Percentiles rank a stretch among this genome's conserved stretches.
Evolutionary conservation across 2,113 vertebrate species (phyloP).

Genomic region (Catharus bicknelli): DNA sequence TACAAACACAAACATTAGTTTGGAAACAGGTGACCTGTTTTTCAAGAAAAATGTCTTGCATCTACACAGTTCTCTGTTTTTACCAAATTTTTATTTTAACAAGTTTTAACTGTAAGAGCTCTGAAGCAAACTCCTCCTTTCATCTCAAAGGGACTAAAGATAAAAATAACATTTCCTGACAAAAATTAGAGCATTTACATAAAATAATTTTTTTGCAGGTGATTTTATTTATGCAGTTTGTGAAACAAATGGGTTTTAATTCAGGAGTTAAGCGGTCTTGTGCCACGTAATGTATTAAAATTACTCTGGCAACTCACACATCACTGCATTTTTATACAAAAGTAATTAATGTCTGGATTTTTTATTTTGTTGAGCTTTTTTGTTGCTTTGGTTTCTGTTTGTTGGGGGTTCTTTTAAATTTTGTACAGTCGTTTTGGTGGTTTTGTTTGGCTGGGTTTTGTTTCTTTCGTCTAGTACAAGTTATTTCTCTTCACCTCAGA

Average conservation of each 20-base stretch:
- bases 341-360: neutral
- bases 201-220: neutral
- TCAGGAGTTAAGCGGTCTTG: neutral
- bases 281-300: neutral
- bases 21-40: neutral
- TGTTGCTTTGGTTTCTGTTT: neutral
- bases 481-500: neutral
- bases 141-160: neutral
- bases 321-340: fast-evolving
- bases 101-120: neutral
- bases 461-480: neutral
- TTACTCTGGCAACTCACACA: neutral
- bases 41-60: neutral
- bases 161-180: neutral
- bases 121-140: neutral
- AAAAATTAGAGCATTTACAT: neutral
- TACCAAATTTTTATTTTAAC: neutral
- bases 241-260: neutral
- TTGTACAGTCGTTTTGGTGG: fast-evolving
- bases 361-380: neutral
- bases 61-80: neutral
- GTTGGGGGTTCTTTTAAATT: fast-evolving
- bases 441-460: neutral
- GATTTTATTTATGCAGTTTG: neutral
- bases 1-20: neutral